Evolutionary conservation across 2,113 vertebrate species (phyloP), one percentile per base, ranked within the genome.

Genomic region (Nycticorax nycticorax): DNA sequence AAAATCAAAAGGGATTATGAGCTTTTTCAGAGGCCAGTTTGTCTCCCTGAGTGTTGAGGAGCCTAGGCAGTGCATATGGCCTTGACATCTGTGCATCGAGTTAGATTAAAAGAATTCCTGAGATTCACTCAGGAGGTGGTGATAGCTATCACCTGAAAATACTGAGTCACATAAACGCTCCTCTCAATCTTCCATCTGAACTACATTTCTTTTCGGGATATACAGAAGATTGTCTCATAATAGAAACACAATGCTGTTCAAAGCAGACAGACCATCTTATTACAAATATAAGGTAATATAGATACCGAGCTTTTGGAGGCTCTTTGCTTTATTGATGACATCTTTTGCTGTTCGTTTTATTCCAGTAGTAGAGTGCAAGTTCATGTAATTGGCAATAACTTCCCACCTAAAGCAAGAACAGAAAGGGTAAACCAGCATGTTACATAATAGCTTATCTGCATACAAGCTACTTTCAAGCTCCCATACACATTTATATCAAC

Each of bases 311-410:
- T 99, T 99, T 81, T 99, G 99, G 45, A 99, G 98, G 89, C 98
- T 99, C 98, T 99, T 99, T 80, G 99, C 99, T 98, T 99, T 99
- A 97, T 99, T 98, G 95, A 99, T 99, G 94, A 99, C 99, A 71
- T 99, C 99, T 98, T 99, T 99, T 67, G 99, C 99, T 0, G 98
- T 99, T 97, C 99, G 98, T 97, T 99, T 99, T 92, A 98, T 98
- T 95, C 99, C 99, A 80, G 98, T 99, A 94, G 97, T 98, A 93
- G 99, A 99, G 98, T 99, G 99, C 92, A 99, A 98, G 97, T 99
- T 99, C 99, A 99, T 99, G 67, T 99, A 99, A 97, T 99, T 99
- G 95, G 99, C 99, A 94, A 99, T 99, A 76, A 99, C 99, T 96
- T 99, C 99, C 99, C 99, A 99, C 93, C 99, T 99, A 94, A 17